phyloP scores from a whole-genome alignment of 2,113 vertebrate species.

The Candoia aspera region DNA sequence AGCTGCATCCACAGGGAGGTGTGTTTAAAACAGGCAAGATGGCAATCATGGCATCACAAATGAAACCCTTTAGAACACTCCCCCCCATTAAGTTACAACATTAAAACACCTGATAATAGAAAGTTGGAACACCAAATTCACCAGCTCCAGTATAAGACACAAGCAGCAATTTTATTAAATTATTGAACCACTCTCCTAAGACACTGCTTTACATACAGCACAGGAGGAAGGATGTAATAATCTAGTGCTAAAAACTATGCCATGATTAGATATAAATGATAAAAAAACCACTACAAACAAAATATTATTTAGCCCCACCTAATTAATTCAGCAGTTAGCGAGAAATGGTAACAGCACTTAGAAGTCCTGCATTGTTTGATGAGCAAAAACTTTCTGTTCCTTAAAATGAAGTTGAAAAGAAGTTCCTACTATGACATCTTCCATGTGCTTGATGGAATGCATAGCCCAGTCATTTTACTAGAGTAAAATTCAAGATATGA shows the following conservation, averaged over 20 bases:
- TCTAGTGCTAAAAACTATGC: background rate
- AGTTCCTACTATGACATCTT: background rate
- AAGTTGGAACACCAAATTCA: background rate
- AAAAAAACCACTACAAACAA: background rate
- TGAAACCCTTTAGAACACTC: background rate
- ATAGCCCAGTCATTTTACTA: background rate
- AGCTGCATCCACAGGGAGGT: background rate
- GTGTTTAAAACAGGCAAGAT: background rate
- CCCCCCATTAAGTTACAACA: background rate
- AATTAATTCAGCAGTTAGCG: background rate
- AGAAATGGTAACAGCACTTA: background rate
- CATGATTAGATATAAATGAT: background rate
- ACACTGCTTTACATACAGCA: background rate
- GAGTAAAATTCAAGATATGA: background rate
- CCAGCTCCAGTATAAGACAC: background rate
- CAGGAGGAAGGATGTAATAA: background rate
- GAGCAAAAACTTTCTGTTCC: background rate
- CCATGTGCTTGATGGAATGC: background rate
- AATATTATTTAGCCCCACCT: background rate
- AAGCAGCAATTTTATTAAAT: conserved; percentile 3
- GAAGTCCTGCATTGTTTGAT: background rate
- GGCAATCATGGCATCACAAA: background rate
- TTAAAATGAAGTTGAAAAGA: background rate
- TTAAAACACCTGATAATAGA: background rate
- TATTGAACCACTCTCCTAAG: background rate